These are phyloP conservation scores for Deroplatys truncata DNA, from an alignment of 2,888 invertebrate genomes.

Conservation along the genomic window DNA sequence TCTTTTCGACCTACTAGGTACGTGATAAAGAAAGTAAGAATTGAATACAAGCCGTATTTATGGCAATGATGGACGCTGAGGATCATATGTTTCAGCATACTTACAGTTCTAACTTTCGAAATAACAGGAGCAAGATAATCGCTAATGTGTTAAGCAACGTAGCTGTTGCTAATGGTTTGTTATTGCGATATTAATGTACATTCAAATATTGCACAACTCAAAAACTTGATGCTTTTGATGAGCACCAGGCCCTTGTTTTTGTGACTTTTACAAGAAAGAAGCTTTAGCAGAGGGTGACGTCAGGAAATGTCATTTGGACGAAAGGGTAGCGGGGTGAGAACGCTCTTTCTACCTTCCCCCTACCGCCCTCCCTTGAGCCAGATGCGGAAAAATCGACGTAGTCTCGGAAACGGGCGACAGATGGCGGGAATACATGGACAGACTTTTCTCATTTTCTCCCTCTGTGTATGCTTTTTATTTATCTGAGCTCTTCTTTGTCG, in stretches of 20 bases:
- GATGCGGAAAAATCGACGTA: slow-evolving; percentile 25
- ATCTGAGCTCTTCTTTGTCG: neutral
- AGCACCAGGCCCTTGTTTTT: neutral
- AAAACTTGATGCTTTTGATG: neutral
- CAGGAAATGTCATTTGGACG: neutral
- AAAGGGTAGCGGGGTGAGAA: neutral
- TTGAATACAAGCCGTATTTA: too few relatives aligned
- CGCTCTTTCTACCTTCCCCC: neutral
- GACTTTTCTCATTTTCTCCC: neutral
- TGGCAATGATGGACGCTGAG: too few relatives aligned
- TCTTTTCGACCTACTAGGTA: too few relatives aligned
- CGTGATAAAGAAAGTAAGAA: too few relatives aligned
- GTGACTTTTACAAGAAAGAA: neutral
- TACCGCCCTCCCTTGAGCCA: neutral
- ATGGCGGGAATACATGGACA: slow-evolving; percentile 21
- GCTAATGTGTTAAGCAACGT: too few relatives aligned
- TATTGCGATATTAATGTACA: too few relatives aligned
- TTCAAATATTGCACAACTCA: neutral
- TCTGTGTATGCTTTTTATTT: neutral
- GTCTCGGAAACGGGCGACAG: slow-evolving; percentile 21
- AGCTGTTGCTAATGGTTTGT: too few relatives aligned
- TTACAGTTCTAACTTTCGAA: too few relatives aligned
- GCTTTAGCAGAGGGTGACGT: neutral
- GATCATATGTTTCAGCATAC: too few relatives aligned
- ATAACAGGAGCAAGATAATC: too few relatives aligned